These are phyloP conservation scores for Cerceris rybyensis DNA, from an alignment of 2,888 invertebrate genomes.

Conservation along the genomic window DNA sequence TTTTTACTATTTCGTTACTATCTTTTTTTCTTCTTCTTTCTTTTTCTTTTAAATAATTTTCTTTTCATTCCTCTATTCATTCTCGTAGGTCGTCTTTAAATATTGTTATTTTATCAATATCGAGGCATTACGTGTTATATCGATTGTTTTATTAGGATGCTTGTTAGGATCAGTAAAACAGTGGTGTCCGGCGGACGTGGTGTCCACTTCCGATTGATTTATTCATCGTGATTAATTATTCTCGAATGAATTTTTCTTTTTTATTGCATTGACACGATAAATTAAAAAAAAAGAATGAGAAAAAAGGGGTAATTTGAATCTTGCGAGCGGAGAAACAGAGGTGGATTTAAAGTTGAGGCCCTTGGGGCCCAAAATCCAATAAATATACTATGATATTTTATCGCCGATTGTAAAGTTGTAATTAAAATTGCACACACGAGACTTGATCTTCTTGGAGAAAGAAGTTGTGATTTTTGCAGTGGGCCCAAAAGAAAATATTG, in stretches of 20 bases:
- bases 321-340: not conserved
- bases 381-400: too few relatives aligned
- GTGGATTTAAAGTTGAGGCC: too few relatives aligned
- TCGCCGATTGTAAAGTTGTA: too few relatives aligned
- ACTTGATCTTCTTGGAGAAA: too few relatives aligned
- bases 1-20: slow-evolving; percentile 17
- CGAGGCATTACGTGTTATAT: slow-evolving; percentile 44
- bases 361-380: too few relatives aligned
- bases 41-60: slow-evolving; percentile 31
- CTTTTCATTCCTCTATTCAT: slow-evolving; percentile 34
- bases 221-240: too few relatives aligned
- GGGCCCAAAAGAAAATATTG: too few relatives aligned
- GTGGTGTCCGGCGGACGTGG: not conserved
- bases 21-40: slow-evolving; percentile 13
- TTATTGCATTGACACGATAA: not conserved
- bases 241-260: slow-evolving; percentile 9
- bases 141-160: slow-evolving; percentile 7
- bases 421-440: too few relatives aligned
- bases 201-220: not conserved
- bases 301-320: not conserved
- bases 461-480: too few relatives aligned
- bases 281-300: not conserved
- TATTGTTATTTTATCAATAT: slow-evolving; percentile 23
- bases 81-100: slow-evolving; percentile 16
- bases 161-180: slow-evolving; percentile 9